Base-by-base conservation (phyloP, 2,888 invertebrate species). In the Polyommatus iphigenia region DNA sequence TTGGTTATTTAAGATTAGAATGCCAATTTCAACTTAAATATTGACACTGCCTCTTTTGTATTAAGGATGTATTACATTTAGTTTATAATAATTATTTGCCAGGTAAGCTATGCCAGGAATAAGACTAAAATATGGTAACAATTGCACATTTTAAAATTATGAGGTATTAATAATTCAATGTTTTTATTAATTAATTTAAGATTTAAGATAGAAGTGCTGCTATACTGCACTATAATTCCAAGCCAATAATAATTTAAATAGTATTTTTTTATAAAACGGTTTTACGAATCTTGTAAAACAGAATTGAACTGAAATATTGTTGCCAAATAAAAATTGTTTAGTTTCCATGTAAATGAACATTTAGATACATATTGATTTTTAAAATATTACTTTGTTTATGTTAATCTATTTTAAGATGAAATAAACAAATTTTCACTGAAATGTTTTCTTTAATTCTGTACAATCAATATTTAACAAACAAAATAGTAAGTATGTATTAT, bases 1-100 rank as follows among this genome's bases (percentile, higher is more conserved):
- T 87, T 86, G 79, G 80, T 85, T 86, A 84, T 79, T 82, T 67
- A 29, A 67, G 67, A 29, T 54, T 75, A 73, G 46, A 73, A 46
- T 20, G 73, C 73, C 73, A 73, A 50, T 73, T 46, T 73, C 73
- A 73, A 24, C 13, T 73, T 15, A 13, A 72, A 75, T 75, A 50
- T 29, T 75, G 50, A 29, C 75, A 75, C 75, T 75, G 75, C 75
- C 54, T 75, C 76, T 82, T 59, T 77, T 76, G 5, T 20, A 32
- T 15, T 79, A 29, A 24, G 67, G 62, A 78, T 78, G 71, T 50
- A 46, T 71, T 76, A 32, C 54, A 29, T 7, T 75, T 4, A 20
- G 24, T 75, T 73, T 73, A 46, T 54, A 54, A 54, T 73, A 20
- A 67, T 67, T 32, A 67, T 67, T 67, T 67, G 67, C 29, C 6